Percentiles rank a stretch among this genome's conserved stretches.
Conservation (phyloP, 2,888 invertebrate genomes). For the Tetanocera ferruginea region DNA sequence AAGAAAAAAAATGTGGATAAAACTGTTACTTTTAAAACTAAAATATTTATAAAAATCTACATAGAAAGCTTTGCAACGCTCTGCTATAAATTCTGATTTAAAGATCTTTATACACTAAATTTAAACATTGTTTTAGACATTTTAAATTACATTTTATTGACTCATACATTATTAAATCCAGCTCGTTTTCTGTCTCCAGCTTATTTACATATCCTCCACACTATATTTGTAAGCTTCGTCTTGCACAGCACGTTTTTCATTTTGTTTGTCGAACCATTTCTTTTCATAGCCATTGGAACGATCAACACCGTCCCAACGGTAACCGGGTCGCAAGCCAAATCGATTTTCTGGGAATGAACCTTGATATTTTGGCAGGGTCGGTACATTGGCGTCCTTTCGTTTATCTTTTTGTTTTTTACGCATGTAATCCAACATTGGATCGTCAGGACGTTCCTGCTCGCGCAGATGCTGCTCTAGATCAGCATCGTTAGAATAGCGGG, state of each 20-base stretch:
- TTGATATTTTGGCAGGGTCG: slow-evolving; percentile 80
- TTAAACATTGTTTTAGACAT: neutral
- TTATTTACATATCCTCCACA: slow-evolving; percentile 89
- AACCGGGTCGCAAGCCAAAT: slow-evolving; percentile 91
- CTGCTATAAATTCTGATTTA: no score
- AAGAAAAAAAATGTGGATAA: no score
- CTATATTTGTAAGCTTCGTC: slow-evolving; percentile 96
- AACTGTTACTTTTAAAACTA: no score
- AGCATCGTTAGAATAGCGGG: slow-evolving; percentile 88
- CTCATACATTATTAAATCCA: slow-evolving; percentile 51
- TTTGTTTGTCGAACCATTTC: slow-evolving; percentile 85
- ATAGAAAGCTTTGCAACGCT: no score
- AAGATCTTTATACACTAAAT: no score
- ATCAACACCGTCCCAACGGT: slow-evolving; percentile 99
- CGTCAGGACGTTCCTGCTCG: slow-evolving; percentile 84
- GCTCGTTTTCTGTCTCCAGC: neutral
- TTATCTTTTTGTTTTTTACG: slow-evolving; percentile 73
- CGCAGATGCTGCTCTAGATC: slow-evolving; percentile 87
- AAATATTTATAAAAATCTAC: no score
- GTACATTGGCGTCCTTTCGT: slow-evolving; percentile 69
- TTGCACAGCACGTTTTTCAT: slow-evolving; percentile 79
- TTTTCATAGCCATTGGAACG: slow-evolving; percentile 96
- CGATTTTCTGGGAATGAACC: slow-evolving; percentile 93
- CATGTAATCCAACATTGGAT: slow-evolving; percentile 95
- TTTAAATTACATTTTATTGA: slow-evolving; percentile 38